Evolutionary conservation across 2,797 vertebrate species (phyloP).

Genomic region (Echiichthys vipera): DNA sequence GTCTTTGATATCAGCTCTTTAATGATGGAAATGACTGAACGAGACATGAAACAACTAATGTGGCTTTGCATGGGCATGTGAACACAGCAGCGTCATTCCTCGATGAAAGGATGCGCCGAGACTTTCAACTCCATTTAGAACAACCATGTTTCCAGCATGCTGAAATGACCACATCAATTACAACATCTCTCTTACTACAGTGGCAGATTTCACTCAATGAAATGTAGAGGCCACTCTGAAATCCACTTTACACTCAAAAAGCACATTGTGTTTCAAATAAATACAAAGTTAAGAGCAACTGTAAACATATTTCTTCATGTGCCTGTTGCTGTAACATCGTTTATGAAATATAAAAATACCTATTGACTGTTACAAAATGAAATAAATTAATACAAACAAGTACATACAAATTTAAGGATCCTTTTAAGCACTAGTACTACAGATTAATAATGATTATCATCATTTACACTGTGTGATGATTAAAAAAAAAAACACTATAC

Average conservation of each 20-base stretch:
- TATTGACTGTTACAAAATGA: conserved; percentile 75
- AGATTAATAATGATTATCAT: conserved; percentile 42
- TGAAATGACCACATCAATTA: conserved; percentile 34
- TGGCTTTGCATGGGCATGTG: conserved; percentile 33
- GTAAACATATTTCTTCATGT: conserved; percentile 80
- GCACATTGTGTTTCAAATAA: conserved; percentile 69
- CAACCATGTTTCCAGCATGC: conserved; percentile 28
- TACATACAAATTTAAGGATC: conserved; percentile 57
- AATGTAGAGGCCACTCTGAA: conserved; percentile 58
- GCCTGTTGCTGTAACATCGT: conserved; percentile 75
- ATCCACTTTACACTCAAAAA: conserved; percentile 65
- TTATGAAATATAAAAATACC: conserved; percentile 79
- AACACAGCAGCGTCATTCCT: conserved; percentile 35
- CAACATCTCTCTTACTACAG: conserved; percentile 23
- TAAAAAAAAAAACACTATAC: conserved; percentile 47
- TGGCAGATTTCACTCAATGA: conserved; percentile 50
- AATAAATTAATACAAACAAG: conserved; percentile 83
- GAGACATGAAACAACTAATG: conserved; percentile 46
- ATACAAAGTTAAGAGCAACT: conserved; percentile 76
- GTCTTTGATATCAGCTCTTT: conserved; percentile 67
- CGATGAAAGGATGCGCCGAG: conserved; percentile 18
- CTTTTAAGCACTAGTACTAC: conserved; percentile 44
- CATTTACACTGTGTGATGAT: conserved; percentile 41
- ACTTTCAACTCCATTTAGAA: conserved; percentile 13
- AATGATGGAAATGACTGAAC: conserved; percentile 65